Evolutionary conservation across 2,888 invertebrate species (phyloP).

Genomic region (Caenorhabditis uteleia): DNA sequence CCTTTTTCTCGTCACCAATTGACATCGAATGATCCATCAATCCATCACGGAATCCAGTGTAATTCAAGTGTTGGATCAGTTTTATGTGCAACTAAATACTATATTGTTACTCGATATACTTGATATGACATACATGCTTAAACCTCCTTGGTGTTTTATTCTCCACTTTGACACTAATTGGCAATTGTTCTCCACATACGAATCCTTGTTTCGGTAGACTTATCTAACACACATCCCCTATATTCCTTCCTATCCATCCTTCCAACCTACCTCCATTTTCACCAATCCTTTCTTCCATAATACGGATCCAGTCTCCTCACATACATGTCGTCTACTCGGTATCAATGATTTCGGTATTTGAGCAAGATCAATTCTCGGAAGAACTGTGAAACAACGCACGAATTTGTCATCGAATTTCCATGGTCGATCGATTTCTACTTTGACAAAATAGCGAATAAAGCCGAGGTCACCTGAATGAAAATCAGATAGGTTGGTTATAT

Average conservation of each 20-base stretch:
- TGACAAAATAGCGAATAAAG: constrained; percentile 32
- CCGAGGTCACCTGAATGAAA: constrained; percentile 33
- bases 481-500: neutral
- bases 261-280: constrained; percentile 29
- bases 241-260: neutral
- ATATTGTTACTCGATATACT: neutral
- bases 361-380: constrained; percentile 17
- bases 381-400: constrained; percentile 20
- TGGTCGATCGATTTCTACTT: constrained; percentile 32
- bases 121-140: constrained; percentile 4
- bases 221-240: constrained; percentile 1
- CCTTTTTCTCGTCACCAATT: constrained; percentile 13
- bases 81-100: constrained; percentile 12
- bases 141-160: constrained; percentile 24
- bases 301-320: constrained; percentile 19
- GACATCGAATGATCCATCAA: constrained; percentile 17
- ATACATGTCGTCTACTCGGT: constrained; percentile 10
- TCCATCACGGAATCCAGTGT: constrained; percentile 36
- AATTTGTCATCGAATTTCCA: constrained; percentile 41
- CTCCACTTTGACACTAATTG: constrained; percentile 9
- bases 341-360: constrained; percentile 17
- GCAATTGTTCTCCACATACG: constrained; percentile 27
- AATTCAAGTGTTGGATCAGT: constrained; percentile 27
- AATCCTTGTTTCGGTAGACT: constrained; percentile 26
- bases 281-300: constrained; percentile 19